Evolutionary conservation across 2,113 vertebrate species (phyloP).

Genomic region (Odontophorus gujanensis): DNA sequence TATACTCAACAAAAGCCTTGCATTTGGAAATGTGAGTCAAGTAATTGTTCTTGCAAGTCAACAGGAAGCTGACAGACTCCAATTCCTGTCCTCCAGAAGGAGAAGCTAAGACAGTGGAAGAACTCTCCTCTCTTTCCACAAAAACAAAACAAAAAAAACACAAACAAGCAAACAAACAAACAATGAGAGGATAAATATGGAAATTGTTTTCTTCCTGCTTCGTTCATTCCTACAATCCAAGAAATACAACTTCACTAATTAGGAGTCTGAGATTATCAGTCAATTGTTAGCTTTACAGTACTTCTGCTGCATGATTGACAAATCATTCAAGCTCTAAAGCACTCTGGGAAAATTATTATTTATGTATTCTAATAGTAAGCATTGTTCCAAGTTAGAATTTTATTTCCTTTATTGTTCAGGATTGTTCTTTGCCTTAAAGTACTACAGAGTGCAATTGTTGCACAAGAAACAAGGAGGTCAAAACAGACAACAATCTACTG

Average conservation of each 20-base stretch:
- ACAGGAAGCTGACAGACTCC: background rate
- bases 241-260: background rate
- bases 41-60: background rate
- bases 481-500: background rate
- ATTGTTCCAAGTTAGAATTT: background rate
- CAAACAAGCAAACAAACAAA: too few relatives aligned
- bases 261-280: background rate
- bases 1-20: background rate
- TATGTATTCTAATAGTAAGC: background rate
- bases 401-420: background rate
- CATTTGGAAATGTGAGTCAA: background rate
- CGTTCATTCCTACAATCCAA: background rate
- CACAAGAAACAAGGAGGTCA: background rate
- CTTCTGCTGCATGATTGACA: background rate
- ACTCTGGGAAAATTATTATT: background rate
- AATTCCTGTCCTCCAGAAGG: conserved; percentile 26
- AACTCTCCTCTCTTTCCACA: background rate
- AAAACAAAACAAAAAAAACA: background rate
- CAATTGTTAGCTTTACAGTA: rapidly evolving
- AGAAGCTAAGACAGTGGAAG: conserved; percentile 27
- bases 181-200: background rate
- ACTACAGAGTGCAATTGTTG: background rate
- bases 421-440: background rate
- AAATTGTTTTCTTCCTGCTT: background rate
- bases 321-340: background rate